phyloP scores from a whole-genome alignment of 2,797 vertebrate species.

The Tragopan temminckii region DNA sequence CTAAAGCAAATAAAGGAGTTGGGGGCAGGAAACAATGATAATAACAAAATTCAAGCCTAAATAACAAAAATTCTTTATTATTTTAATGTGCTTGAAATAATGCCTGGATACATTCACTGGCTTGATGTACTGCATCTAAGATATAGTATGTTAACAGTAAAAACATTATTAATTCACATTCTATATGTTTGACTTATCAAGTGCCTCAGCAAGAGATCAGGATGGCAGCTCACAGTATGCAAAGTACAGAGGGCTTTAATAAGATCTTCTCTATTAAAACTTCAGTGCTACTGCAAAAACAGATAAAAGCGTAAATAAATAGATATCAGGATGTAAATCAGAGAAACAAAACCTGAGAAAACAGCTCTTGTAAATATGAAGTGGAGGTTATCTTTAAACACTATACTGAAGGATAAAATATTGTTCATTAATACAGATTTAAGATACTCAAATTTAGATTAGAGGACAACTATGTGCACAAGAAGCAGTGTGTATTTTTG shows the following conservation, averaged over 20 bases:
- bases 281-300: constrained; percentile 34
- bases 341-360: constrained; percentile 23
- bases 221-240: constrained; percentile 36
- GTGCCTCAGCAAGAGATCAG: constrained; percentile 12
- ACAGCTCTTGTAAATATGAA: not conserved
- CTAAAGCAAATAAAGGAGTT: not conserved
- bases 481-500: not conserved
- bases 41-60: not conserved
- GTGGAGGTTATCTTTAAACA: constrained; percentile 14
- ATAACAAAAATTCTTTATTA: not conserved
- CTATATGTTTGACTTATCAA: constrained; percentile 32
- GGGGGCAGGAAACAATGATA: not conserved
- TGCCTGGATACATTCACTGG: constrained; percentile 1
- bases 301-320: constrained; percentile 48
- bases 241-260: constrained; percentile 52
- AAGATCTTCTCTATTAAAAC: constrained; percentile 45
- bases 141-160: constrained; percentile 35
- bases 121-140: constrained; percentile 14
- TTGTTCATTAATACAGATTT: constrained; percentile 56
- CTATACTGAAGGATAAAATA: constrained; percentile 52
- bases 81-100: not conserved
- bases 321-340: constrained; percentile 22
- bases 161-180: not conserved
- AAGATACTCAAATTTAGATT: constrained; percentile 47
- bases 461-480: not conserved